Conservation (phyloP, 2,113 vertebrate species). For the Mobula birostris region DNA sequence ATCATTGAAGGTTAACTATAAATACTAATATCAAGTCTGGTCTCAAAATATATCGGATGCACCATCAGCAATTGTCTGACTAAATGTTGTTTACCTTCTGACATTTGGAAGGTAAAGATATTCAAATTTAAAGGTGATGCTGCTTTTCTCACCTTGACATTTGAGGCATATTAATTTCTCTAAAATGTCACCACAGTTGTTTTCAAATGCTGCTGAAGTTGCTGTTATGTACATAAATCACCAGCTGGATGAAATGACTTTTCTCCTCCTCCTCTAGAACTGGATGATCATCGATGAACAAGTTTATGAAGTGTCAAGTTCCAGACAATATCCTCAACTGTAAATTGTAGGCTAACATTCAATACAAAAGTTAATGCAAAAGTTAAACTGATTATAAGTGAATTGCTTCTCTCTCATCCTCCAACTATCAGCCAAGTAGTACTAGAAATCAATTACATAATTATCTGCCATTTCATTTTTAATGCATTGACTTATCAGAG, state of each 20-base stretch:
- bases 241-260: not conserved
- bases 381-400: not conserved
- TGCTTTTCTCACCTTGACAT: not conserved
- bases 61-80: not conserved
- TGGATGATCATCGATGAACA: not conserved
- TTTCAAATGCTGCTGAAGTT: not conserved
- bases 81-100: not conserved
- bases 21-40: not conserved
- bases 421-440: not conserved
- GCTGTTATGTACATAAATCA: not conserved
- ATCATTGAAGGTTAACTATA: slow-evolving; percentile 6
- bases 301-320: not conserved
- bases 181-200: not conserved
- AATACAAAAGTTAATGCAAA: too few species aligned
- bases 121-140: not conserved
- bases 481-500: not conserved
- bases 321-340: not conserved
- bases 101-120: not conserved
- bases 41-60: not conserved
- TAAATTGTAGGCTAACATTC: not conserved
- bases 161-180: slow-evolving; percentile 8
- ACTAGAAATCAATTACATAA: not conserved
- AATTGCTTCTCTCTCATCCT: not conserved
- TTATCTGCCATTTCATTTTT: not conserved
- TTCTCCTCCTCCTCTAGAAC: not conserved